Conservation (phyloP, 1,140 invertebrate genomes). For the Aporrectodea caliginosa region DNA sequence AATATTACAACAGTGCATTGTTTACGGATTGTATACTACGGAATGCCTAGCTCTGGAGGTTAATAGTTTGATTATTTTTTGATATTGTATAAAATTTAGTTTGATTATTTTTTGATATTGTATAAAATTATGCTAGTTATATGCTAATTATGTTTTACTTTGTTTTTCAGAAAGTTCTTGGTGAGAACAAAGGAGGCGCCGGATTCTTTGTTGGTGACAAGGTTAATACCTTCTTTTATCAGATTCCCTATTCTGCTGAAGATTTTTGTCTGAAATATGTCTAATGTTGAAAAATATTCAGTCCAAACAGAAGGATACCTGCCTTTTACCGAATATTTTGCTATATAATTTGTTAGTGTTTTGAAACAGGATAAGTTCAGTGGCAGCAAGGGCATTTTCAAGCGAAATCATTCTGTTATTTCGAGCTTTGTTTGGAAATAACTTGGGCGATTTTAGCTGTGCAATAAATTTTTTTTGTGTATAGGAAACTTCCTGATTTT, state of each 20-base stretch:
- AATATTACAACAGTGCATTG: too few species aligned
- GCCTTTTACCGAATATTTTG: not conserved
- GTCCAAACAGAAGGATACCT: not conserved
- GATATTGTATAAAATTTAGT: not conserved
- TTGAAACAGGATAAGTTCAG: not conserved
- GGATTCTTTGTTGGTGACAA: constrained; percentile 33
- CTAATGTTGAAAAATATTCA: not conserved
- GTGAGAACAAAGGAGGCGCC: constrained; percentile 36
- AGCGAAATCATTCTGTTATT: too few species aligned
- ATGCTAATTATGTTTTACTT: not conserved
- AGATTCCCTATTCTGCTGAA: not conserved
- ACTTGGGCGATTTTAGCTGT: too few species aligned
- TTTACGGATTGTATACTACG: too few species aligned
- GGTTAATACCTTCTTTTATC: not conserved
- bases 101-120: too few species aligned
- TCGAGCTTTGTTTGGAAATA: too few species aligned
- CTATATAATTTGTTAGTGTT: too few species aligned
- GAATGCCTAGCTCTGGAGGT: not conserved
- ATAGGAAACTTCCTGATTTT: too few species aligned
- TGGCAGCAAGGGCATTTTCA: not conserved
- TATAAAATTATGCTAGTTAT: too few species aligned
- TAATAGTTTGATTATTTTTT: not conserved
- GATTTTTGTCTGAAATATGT: not conserved
- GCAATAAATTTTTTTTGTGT: too few species aligned
- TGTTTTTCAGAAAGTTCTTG: constrained; percentile 24